A percentile compares a stretch with the other conserved stretches of the same genome.
Evolutionary conservation across 2,113 vertebrate genomes (phyloP).

Genomic region (Poeciliopsis turrubarensis): DNA sequence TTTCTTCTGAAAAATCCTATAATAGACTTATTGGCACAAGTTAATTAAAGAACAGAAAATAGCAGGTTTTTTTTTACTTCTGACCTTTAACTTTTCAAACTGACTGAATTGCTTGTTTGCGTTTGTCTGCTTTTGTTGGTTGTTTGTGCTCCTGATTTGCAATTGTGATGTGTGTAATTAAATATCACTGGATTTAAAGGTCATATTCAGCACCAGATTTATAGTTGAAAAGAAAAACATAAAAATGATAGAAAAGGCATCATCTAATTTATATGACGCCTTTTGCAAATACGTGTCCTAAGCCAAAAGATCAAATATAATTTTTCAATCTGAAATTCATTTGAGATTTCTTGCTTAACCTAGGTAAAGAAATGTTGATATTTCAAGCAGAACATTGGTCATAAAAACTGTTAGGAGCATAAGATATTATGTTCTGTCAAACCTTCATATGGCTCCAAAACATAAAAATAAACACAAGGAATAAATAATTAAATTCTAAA

Average conservation of each 20-base stretch:
- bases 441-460: too few relatives aligned
- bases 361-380: neutral
- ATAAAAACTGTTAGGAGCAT: neutral
- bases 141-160: neutral
- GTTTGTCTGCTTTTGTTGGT: neutral
- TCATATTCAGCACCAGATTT: neutral
- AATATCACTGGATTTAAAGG: neutral
- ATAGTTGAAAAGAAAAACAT: neutral
- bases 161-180: neutral
- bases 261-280: neutral
- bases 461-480: too few relatives aligned
- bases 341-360: neutral
- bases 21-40: neutral
- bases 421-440: too few relatives aligned
- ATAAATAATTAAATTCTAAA: too few relatives aligned
- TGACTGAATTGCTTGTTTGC: neutral
- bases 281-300: neutral
- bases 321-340: neutral
- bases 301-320: neutral
- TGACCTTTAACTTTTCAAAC: neutral
- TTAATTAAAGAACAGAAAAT: neutral
- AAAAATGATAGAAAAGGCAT: neutral
- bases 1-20: neutral
- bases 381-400: neutral
- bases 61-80: neutral